phyloP scores from a whole-genome alignment of 1,140 invertebrate genomes.

The Musca domestica region DNA sequence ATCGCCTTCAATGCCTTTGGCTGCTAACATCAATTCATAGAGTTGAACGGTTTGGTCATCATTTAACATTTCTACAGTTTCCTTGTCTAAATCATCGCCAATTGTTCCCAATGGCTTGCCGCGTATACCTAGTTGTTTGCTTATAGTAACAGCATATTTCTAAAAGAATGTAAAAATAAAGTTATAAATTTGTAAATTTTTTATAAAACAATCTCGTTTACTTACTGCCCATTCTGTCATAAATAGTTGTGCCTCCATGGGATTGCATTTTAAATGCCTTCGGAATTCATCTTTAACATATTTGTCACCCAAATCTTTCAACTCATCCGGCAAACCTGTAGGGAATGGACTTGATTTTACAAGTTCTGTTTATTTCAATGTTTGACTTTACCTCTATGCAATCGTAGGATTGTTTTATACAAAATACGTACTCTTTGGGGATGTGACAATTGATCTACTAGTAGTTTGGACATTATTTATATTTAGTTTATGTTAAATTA shows the following conservation, averaged over 20 bases:
- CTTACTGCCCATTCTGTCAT: slow-evolving; percentile 86
- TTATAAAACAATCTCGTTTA: not conserved
- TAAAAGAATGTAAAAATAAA: slow-evolving; percentile 49
- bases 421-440: slow-evolving; percentile 68
- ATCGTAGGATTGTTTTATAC: slow-evolving; percentile 85
- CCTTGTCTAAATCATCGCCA: slow-evolving; percentile 59
- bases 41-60: slow-evolving; percentile 80
- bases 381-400: slow-evolving; percentile 65
- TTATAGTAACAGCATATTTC: slow-evolving; percentile 66
- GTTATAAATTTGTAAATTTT: not conserved
- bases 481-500: not conserved
- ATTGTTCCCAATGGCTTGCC: slow-evolving; percentile 43
- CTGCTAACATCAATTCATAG: slow-evolving; percentile 77
- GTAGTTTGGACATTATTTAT: slow-evolving; percentile 39
- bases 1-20: slow-evolving; percentile 53
- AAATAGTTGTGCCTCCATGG: slow-evolving; percentile 71
- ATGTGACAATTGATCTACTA: slow-evolving; percentile 55
- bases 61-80: slow-evolving; percentile 69
- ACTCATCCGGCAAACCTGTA: slow-evolving; percentile 67
- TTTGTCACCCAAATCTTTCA: slow-evolving; percentile 74
- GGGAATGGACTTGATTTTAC: not conserved
- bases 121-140: slow-evolving; percentile 46
- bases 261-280: slow-evolving; percentile 75
- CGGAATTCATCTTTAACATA: slow-evolving; percentile 89
- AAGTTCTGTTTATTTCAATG: not conserved